Conservation (phyloP, 2,888 invertebrate species). For the Ectropis crepuscularia region DNA sequence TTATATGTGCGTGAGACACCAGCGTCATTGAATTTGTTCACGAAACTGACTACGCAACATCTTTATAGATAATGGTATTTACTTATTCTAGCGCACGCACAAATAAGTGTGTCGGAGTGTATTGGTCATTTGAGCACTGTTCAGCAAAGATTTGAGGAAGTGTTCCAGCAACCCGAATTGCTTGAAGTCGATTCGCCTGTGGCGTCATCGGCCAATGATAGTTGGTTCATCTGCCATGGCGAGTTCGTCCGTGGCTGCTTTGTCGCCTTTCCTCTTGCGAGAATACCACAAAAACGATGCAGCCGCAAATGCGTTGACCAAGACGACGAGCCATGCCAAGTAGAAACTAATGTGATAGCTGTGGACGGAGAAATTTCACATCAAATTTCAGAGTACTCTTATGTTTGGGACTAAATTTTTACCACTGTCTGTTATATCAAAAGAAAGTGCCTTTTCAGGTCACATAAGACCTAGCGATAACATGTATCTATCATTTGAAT, state of each 20-base stretch:
- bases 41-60: constrained; percentile 9
- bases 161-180: constrained; percentile 56
- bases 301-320: constrained; percentile 88
- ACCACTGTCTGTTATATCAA: too few relatives aligned
- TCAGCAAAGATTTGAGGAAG: constrained; percentile 73
- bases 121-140: constrained; percentile 82
- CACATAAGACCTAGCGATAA: too few relatives aligned
- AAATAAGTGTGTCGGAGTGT: constrained; percentile 38
- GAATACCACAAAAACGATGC: constrained; percentile 92
- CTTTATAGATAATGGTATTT: not conserved
- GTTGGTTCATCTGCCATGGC: constrained; percentile 94
- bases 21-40: constrained; percentile 2
- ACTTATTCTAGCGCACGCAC: constrained; percentile 23
- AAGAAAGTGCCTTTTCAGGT: too few relatives aligned
- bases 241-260: constrained; percentile 92
- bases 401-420: too few relatives aligned
- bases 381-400: not conserved
- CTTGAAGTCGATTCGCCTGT: constrained; percentile 48
- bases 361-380: constrained; percentile 41
- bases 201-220: constrained; percentile 88
- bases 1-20: constrained; percentile 19
- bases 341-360: constrained; percentile 90
- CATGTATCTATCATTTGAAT: too few relatives aligned
- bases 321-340: constrained; percentile 91
- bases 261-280: constrained; percentile 92